These are phyloP conservation scores for Zoanthus gigantus DNA, from an alignment of 92 coral and sea anemone species.

Conservation along the genomic window DNA sequence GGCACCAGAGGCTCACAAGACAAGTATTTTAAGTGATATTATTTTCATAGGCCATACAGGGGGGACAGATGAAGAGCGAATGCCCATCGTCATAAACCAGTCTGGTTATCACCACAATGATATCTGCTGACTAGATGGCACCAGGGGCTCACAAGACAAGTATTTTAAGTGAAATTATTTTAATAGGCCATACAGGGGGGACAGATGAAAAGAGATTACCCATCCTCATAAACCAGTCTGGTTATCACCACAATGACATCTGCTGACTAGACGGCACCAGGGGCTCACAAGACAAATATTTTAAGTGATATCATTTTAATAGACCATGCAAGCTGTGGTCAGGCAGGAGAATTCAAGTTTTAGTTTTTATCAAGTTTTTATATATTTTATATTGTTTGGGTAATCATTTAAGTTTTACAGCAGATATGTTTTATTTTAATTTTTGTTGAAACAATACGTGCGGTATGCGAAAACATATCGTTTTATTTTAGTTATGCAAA, in stretches of 20 bases:
- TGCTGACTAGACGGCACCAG: conserved; percentile 57
- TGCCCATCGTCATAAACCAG: conserved; percentile 74
- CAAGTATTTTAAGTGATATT: neutral
- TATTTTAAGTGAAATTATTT: too few relatives aligned
- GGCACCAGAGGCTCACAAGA: conserved; percentile 24
- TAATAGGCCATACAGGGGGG: neutral
- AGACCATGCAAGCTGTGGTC: too few relatives aligned
- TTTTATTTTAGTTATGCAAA: too few relatives aligned
- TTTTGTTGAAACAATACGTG: too few relatives aligned
- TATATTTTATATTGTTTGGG: too few relatives aligned
- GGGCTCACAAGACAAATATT: conserved; percentile 11
- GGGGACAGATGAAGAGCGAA: conserved; percentile 56
- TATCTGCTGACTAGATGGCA: conserved; percentile 62
- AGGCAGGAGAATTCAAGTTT: too few relatives aligned
- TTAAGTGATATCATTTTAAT: too few relatives aligned
- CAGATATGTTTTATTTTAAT: too few relatives aligned
- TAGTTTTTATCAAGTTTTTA: too few relatives aligned
- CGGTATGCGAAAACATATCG: too few relatives aligned
- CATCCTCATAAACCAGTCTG: conserved; percentile 62
- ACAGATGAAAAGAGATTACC: conserved; percentile 68
- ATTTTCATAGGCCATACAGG: neutral
- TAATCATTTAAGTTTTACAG: too few relatives aligned
- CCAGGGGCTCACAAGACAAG: conserved; percentile 22
- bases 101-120: conserved; percentile 49
- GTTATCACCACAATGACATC: conserved; percentile 55